Conservation (phyloP, 2,888 invertebrate species). For the Laspeyria flexula region DNA sequence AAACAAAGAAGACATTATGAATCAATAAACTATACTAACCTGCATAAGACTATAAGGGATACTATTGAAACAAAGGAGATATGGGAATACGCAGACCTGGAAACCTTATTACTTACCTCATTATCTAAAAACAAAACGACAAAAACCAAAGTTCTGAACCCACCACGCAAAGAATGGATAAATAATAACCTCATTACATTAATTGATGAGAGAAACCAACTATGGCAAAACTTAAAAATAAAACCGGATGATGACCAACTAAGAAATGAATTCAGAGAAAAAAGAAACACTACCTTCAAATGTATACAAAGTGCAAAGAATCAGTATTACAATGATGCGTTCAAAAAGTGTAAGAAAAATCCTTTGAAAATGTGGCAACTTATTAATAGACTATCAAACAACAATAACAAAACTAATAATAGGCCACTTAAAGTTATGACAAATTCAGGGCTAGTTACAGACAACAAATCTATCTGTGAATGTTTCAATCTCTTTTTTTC, state of each 20-base stretch:
- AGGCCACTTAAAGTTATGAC: too few relatives aligned
- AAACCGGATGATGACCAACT: background rate
- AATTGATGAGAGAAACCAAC: conserved; percentile 1
- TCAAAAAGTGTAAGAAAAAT: background rate
- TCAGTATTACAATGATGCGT: conserved; percentile 1
- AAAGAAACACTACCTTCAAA: background rate
- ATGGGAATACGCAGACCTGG: background rate
- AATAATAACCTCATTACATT: background rate
- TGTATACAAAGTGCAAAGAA: background rate
- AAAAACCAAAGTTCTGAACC: conserved; percentile 2
- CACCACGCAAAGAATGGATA: conserved; percentile 1
- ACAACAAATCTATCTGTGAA: background rate
- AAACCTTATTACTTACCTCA: background rate
- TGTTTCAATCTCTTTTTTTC: background rate
- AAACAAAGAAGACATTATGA: background rate
- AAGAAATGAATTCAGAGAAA: background rate
- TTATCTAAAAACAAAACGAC: background rate
- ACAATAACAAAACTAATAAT: background rate
- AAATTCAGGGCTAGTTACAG: background rate
- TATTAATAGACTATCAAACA: background rate
- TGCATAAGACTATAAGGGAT: background rate
- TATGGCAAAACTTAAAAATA: conserved; percentile 3
- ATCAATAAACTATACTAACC: background rate
- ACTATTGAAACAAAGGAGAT: background rate
- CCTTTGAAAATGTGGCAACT: conserved; percentile 8